Base-by-base conservation (phyloP, 2,797 vertebrate species). In the Diceros bicornis region DNA sequence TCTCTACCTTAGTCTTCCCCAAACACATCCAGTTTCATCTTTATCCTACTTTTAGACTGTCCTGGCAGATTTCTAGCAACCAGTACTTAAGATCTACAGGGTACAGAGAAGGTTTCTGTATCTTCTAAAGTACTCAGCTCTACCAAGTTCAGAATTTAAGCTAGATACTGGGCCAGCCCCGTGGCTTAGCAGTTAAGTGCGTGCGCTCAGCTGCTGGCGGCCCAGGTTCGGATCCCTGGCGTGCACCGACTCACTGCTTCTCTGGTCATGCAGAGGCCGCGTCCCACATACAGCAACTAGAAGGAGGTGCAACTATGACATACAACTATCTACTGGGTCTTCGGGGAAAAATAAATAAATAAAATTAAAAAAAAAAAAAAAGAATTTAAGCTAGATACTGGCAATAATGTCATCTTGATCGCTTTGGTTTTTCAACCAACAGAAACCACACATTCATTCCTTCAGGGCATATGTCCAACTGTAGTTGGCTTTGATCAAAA, bases 121-220 rank as follows among this genome's bases (percentile, higher is more conserved):
- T 44, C 32, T 86, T 94, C 77, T 78, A 6, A 83, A 91, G 59
- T 57, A 87, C 55, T 91, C 74, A 62, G 27, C 69, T 86, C 59
- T 90, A 47, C 57, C 66, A 87, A 88, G 57, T 61, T 89, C 29
- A 81, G 66, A 90, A 74, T 75, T 64, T 84, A 96, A 89, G 44
- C 41, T 41, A 41, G 34, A 68, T 93, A 64, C 1, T 77, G 25
- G 50, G n/a, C n/a, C n/a, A n/a, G n/a, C n/a, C n/a, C n/a, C n/a
- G n/a, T n/a, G n/a, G n/a, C n/a, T n/a, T n/a, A n/a, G n/a, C n/a
- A n/a, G n/a, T n/a, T n/a, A n/a, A n/a, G n/a, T n/a, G n/a, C n/a
- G n/a, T n/a, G n/a, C n/a, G n/a, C n/a, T n/a, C n/a, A n/a, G n/a
- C n/a, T n/a, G n/a, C n/a, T n/a, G n/a, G n/a, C n/a, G n/a, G n/a